These are phyloP conservation scores for Sarcophaga subvicina DNA, from an alignment of 2,888 invertebrate species.

Conservation along the genomic window DNA sequence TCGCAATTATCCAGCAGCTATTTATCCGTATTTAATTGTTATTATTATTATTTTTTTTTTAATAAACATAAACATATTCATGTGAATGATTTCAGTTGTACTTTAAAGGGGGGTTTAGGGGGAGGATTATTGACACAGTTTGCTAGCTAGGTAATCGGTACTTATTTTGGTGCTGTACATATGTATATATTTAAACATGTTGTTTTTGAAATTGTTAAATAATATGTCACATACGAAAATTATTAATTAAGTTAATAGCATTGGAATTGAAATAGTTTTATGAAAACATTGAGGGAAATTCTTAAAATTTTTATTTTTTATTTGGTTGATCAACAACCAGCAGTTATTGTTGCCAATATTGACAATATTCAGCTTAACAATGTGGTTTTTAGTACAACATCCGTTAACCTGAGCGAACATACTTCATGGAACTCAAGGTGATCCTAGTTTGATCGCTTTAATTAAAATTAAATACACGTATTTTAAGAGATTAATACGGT, in stretches of 20 bases:
- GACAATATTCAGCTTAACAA: too few relatives aligned
- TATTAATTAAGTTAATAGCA: neutral
- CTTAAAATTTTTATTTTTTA: too few relatives aligned
- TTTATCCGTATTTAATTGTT: constrained; percentile 21
- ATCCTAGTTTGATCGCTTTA: too few relatives aligned
- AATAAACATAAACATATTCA: neutral
- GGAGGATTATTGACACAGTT: neutral
- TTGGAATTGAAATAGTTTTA: neutral
- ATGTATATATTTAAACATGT: neutral
- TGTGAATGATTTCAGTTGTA: neutral
- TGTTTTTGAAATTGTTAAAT: neutral
- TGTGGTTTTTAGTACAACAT: too few relatives aligned
- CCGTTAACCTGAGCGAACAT: too few relatives aligned
- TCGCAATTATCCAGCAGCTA: neutral
- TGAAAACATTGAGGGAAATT: neutral
- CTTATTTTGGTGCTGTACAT: neutral
- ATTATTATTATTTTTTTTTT: neutral
- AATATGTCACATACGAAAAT: neutral
- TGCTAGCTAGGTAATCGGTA: neutral
- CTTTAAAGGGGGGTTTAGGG: neutral
- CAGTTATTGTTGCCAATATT: too few relatives aligned
- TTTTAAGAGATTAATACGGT: too few relatives aligned
- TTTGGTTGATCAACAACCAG: too few relatives aligned
- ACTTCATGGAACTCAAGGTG: too few relatives aligned
- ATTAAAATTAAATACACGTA: too few relatives aligned